Conservation (phyloP, 2,888 invertebrate genomes). For the Yponomeuta plumbellus region DNA sequence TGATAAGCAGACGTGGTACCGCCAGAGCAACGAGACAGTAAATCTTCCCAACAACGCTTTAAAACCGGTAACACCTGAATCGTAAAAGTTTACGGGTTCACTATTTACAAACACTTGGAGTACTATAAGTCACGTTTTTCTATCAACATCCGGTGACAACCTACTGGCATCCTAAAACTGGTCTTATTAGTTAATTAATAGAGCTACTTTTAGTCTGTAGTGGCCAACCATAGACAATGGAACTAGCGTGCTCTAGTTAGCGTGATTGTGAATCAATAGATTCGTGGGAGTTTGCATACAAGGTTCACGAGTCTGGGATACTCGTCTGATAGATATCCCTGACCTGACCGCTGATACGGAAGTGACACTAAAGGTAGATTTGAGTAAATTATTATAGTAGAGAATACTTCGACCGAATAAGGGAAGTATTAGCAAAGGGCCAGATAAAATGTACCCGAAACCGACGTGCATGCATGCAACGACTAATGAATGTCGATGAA, state of each 20-base stretch:
- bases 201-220: neutral
- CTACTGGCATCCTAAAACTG: neutral
- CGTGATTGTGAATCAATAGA: constrained; percentile 22
- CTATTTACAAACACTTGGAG: constrained; percentile 3
- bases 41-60: neutral
- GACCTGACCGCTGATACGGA: neutral
- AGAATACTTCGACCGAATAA: no score
- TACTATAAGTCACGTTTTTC: neutral
- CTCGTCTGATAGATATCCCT: neutral
- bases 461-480: no score
- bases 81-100: constrained; percentile 2
- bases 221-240: constrained; percentile 4
- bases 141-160: constrained; percentile 6
- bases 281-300: constrained; percentile 39
- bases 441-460: no score
- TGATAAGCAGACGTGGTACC: no score
- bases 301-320: neutral
- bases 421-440: no score
- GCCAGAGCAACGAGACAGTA: neutral
- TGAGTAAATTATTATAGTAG: no score
- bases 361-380: no score
- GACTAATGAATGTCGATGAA: no score
- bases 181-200: neutral
- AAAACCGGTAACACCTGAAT: neutral
- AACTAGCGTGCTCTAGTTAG: constrained; percentile 27